Evolutionary conservation across 2,888 invertebrate species (phyloP).

Genomic region (Psylliodes chrysocephalus): DNA sequence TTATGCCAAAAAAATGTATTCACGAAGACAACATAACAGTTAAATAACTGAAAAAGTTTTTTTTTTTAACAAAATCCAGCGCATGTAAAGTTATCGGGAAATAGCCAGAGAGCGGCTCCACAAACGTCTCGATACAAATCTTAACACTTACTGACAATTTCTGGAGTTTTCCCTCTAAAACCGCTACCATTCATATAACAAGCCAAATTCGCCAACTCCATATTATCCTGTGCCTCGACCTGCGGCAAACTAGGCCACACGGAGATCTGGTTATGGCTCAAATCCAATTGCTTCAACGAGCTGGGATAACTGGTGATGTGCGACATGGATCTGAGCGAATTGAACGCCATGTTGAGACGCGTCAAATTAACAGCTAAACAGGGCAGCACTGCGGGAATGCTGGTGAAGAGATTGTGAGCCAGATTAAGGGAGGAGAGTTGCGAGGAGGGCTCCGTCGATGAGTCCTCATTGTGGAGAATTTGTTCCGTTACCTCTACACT

Average conservation of each 20-base stretch:
- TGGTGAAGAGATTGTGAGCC: conserved; percentile 89
- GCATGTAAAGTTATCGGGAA: no score
- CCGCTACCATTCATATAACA: conserved; percentile 68
- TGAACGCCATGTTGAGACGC: conserved; percentile 90
- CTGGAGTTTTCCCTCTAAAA: conserved; percentile 57
- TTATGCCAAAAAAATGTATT: no score
- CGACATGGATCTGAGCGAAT: conserved; percentile 83
- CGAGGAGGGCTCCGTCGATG: conserved; percentile 70
- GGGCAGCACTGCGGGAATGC: conserved; percentile 87
- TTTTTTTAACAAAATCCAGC: no score
- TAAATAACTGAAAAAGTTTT: no score
- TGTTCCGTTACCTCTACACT: conserved; percentile 75
- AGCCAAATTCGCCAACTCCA: conserved; percentile 75
- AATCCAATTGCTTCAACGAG: conserved; percentile 88
- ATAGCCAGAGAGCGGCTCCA: no score
- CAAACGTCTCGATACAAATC: no score
- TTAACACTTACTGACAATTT: conserved; percentile 56
- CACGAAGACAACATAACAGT: no score
- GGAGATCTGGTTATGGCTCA: conserved; percentile 91
- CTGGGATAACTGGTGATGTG: conserved; percentile 91
- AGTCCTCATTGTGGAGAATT: conserved; percentile 69
- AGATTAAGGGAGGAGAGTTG: conserved; percentile 83
- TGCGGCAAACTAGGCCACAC: conserved; percentile 90
- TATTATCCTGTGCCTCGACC: conserved; percentile 69
- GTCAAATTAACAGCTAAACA: conserved; percentile 90